A percentile compares a stretch with the other conserved stretches of the same genome.
Conservation (phyloP, 2,888 invertebrate genomes). For the Stenotaenia linearis region DNA sequence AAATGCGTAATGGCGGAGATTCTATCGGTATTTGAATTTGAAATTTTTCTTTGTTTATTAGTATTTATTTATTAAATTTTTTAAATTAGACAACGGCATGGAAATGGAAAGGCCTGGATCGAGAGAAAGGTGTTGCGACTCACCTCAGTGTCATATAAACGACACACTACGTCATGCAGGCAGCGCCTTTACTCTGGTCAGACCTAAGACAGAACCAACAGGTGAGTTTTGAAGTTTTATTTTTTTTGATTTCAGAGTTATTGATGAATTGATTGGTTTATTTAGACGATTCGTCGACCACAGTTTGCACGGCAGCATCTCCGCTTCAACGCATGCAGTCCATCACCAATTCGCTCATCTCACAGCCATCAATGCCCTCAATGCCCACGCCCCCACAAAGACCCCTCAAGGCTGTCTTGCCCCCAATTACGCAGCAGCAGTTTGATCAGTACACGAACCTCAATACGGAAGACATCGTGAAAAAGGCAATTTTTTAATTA, state of each 20-base stretch:
- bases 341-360: slow-evolving; percentile 89
- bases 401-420: slow-evolving; percentile 90
- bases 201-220: slow-evolving; percentile 71
- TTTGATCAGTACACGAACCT: slow-evolving; percentile 96
- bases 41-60: neutral
- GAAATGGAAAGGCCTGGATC: slow-evolving; percentile 30
- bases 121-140: slow-evolving; percentile 31
- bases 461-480: slow-evolving; percentile 97
- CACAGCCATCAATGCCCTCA: slow-evolving; percentile 67
- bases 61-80: neutral
- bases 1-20: slow-evolving; percentile 35
- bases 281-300: slow-evolving; percentile 69
- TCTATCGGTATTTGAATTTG: neutral
- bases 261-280: slow-evolving; percentile 59
- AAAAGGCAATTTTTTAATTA: slow-evolving; percentile 59
- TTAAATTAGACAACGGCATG: slow-evolving; percentile 3
- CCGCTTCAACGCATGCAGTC: slow-evolving; percentile 96
- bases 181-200: slow-evolving; percentile 72
- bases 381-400: slow-evolving; percentile 78
- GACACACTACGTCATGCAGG: slow-evolving; percentile 44
- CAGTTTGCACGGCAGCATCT: slow-evolving; percentile 61
- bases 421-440: slow-evolving; percentile 97
- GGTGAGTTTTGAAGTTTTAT: slow-evolving; percentile 47
- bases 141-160: slow-evolving; percentile 32
- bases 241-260: neutral